Evolutionary conservation across 2,797 vertebrate species (phyloP), one percentile per base, ranked within the genome.

Genomic region (Scolopax bukidnonensis): DNA sequence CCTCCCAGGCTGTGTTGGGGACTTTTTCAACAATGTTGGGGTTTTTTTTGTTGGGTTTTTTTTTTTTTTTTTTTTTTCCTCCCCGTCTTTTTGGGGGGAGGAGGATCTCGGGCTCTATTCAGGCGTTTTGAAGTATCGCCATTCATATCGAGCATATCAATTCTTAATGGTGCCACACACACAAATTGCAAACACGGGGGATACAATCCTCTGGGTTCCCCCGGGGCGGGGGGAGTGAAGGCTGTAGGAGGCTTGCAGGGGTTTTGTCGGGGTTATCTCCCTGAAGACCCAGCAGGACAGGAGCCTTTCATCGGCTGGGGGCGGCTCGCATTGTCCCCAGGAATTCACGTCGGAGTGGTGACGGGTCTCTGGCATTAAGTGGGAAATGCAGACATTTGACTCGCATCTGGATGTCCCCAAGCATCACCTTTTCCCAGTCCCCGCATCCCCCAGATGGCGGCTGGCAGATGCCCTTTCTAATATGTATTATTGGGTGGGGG

Each of bases 1-100:
- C 97, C 97, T 98, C 97, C 98, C 97, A 96, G 95, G 90, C 97
- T 63, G 97, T 96, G 97, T 87, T 96, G 96, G 92, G 97, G 97
- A 93, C 81, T 95, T 96, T 98, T 93, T 97, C 97, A 95, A 89
- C 94, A 97, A 93, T 82, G 91, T 93, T 93, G 51, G 51, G 41
- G 41, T 17, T 18, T 74, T 23, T 73, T 53, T 28, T 16, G 56
- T 14, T 56, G 41, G 41, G 41, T 17, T 74, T 23, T 47, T 33
- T 10, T 4, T 6, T 33, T 10, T 4, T 6, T 6, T 43, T 56
- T 54, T 33, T 38, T 16, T 11, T 28, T 54, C 51, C 21, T 21
- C 45, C 45, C 16, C 19, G 21, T 32, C 19, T 56, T 57, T 30
- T 33, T 9, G 36, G 10, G 25, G n/a, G 41, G 36, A 7, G 25